Evolutionary conservation across 2,797 vertebrate genomes (phyloP).

Genomic region (Lepidocolaptes lacrymiger): DNA sequence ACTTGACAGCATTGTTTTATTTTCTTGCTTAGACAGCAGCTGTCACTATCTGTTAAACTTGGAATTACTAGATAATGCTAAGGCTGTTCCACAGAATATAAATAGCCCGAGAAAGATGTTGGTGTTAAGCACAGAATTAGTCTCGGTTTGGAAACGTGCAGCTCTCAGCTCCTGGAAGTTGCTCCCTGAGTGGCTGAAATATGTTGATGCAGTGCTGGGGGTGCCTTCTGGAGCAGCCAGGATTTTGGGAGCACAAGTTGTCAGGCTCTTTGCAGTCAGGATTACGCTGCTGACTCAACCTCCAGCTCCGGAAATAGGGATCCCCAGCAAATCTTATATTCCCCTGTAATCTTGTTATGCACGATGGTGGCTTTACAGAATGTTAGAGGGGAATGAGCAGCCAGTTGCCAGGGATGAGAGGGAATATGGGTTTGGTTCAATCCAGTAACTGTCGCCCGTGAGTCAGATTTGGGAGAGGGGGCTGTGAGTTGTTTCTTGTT

Average conservation of each 20-base stretch:
- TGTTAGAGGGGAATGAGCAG: neutral
- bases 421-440: neutral
- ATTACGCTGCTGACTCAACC: conserved; percentile 8
- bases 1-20: conserved; percentile 44
- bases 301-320: neutral
- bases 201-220: no score
- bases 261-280: neutral
- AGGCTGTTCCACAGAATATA: conserved; percentile 23
- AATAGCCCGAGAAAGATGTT: conserved; percentile 31
- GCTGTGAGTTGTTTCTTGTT: neutral
- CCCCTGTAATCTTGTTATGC: neutral
- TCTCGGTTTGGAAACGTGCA: neutral
- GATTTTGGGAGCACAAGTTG: neutral
- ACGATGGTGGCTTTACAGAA: neutral
- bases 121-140: neutral
- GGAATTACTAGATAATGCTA: neutral
- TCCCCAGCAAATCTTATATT: conserved; percentile 14
- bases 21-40: conserved; percentile 43
- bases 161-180: neutral
- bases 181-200: neutral
- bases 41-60: conserved; percentile 45
- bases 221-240: neutral
- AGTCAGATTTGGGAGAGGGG: neutral
- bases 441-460: fast-evolving
- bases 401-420: neutral